Evolutionary conservation across 2,113 vertebrate species (phyloP).

Genomic region (Theristicus caerulescens): DNA sequence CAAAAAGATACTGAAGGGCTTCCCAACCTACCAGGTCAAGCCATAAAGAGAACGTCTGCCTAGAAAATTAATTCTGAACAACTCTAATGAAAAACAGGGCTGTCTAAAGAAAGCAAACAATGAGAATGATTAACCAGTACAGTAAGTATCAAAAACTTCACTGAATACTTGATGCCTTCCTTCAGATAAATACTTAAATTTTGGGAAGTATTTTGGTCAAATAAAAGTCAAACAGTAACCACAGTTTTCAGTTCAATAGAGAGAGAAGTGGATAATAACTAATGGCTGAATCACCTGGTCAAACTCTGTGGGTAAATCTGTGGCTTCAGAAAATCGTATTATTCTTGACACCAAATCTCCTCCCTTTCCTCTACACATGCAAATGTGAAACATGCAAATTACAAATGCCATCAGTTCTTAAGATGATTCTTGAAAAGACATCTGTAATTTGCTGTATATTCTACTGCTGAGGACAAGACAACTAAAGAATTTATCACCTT

Average conservation of each 20-base stretch:
- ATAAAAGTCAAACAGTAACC: neutral
- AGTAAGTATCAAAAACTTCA: neutral
- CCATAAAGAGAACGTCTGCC: neutral
- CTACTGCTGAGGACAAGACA: conserved; percentile 31
- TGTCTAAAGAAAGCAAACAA: neutral
- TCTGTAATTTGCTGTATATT: conserved; percentile 49
- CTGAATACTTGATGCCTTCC: neutral
- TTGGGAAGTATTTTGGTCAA: neutral
- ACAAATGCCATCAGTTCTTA: conserved; percentile 22
- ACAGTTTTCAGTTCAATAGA: neutral
- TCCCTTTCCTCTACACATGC: neutral
- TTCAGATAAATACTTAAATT: neutral
- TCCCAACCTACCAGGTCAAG: neutral
- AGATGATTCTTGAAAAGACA: neutral
- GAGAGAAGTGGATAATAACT: neutral
- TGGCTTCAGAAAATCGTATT: neutral
- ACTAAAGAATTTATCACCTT: conserved; percentile 49
- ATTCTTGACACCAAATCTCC: neutral
- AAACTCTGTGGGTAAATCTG: neutral
- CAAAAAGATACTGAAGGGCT: neutral
- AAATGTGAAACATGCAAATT: conserved; percentile 5
- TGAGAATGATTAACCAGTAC: neutral
- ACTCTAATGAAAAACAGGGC: neutral
- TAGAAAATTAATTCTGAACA: neutral
- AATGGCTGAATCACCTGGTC: neutral